phyloP scores from a whole-genome alignment of 53 echinoderm and acorn worm genomes.

The Arbacia lixula region DNA sequence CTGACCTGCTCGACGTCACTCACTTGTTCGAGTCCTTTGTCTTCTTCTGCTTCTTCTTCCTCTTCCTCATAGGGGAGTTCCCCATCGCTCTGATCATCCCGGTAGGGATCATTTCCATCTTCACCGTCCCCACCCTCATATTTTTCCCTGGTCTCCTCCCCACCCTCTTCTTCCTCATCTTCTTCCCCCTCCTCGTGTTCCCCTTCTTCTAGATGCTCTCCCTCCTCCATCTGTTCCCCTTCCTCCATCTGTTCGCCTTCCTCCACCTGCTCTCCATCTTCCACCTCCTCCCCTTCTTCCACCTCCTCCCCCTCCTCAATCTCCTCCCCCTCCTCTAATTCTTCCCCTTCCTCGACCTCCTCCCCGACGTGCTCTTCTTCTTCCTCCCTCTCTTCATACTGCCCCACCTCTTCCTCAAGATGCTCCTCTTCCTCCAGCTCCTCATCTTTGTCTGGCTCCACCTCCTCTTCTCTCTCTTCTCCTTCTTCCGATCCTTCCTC shows the following conservation, averaged over 20 bases:
- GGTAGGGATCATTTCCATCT: too few relatives aligned
- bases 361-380: slow-evolving; percentile 47
- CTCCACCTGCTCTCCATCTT: background rate
- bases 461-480: slow-evolving; percentile 22
- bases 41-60: slow-evolving; percentile 10
- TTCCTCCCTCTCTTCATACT: slow-evolving; percentile 6
- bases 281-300: slow-evolving; percentile 14
- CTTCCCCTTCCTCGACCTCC: slow-evolving; percentile 39
- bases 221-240: background rate
- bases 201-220: slow-evolving; percentile 29
- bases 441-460: background rate
- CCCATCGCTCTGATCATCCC: slow-evolving; percentile 44
- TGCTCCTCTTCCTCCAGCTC: slow-evolving; percentile 3
- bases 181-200: slow-evolving; percentile 39
- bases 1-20: slow-evolving; percentile 4
- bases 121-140: background rate
- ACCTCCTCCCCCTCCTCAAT: slow-evolving; percentile 28
- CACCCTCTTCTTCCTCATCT: slow-evolving; percentile 28
- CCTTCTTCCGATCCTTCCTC: slow-evolving; percentile 53
- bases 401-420: slow-evolving; percentile 6
- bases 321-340: slow-evolving; percentile 12
- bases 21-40: background rate
- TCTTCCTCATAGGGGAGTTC: slow-evolving; percentile 52
- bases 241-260: background rate
- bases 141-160: slow-evolving; percentile 7